Base-by-base conservation (phyloP, 2,888 invertebrate genomes). In the Cepaea hortensis region DNA sequence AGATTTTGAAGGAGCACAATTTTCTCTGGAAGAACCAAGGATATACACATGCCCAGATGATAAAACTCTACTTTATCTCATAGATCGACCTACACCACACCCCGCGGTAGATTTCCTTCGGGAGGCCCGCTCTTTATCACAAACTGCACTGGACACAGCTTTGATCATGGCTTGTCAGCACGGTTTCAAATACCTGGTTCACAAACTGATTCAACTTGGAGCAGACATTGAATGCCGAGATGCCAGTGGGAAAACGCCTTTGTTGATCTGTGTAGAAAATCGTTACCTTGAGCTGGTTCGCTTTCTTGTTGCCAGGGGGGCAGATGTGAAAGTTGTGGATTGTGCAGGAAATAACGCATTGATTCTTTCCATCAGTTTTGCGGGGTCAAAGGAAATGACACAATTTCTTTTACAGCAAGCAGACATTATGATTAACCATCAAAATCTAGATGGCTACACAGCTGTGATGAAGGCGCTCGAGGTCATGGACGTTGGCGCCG, bases 261-360 rank as follows among this genome's bases (percentile, higher is more conserved):
- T 75, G 7, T 15, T 75, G 73, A 75, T 75, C 23, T 75, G 73
- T 75, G 73, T 23, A 35, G 73, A 75, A 46, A 75, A 75, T 23
- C 23, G 73, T 35, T 75, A 23, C 73, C 15, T 23, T 35, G 73
- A 75, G 6, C 3, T 75, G 3, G 73, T 75, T 35, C 23, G 35
- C 5, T 75, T 75, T 75, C 73, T 75, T n/a, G 35, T 75, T 3
- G 7, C 18, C 9, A 75, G 23, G 15, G 7, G 15, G 5, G 73
- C 73, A 35, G 23, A 75, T 6, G 23, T 75, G 23, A 75, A n/a
- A 5, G 46, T 23, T 35, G 73, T 23, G 6, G 23, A 75, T 75
- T 6, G 7, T 35, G 73, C 15, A 35, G 73, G 73, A 9, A 23
- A 75, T 15, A 75, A 18, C 4, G 73, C 73, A 0, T 55, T 55